Base-by-base conservation (phyloP, 2,113 vertebrate genomes). In the Pampusana beccarii region DNA sequence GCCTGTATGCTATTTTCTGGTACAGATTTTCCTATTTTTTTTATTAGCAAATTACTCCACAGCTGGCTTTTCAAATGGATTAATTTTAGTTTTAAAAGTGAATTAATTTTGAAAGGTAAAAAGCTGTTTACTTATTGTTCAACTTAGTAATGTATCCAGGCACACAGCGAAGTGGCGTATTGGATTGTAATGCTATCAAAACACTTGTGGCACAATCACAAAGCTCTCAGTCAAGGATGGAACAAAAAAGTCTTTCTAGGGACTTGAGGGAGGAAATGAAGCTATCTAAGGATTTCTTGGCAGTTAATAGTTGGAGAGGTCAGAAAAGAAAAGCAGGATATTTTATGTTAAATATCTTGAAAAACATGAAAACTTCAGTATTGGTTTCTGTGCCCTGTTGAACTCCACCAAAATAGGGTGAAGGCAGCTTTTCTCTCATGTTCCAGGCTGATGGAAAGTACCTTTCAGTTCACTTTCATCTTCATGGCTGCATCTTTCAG, bases 261-360 rank as follows among this genome's bases (percentile, higher is more conserved):
- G 42, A 57, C 19, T 48, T 64, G 23, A 72, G 31, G 42, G 29
- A 81, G 44, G 40, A 84, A 84, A 64, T 44, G 64, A 67, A 83
- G 28, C n/a, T 53, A 16, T 46, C 46, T 51, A 72, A 72, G 46
- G 44, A 51, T 90, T 93, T 75, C 29, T 64, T 75, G 40, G 40
- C 0, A 6, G 26, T 85, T 75, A 28, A 8, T 42, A 60, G 36
- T 18, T 80, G 46, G 53, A 83, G 57, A 60, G 17, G 31, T 88
- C 61, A 51, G 85, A 57, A 70, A 81, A 91, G 42, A 31, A 57
- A 38, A 61, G 4, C 25, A 16, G 60, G 29, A 8, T 44, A 36
- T 81, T 95, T 90, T 34, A 91, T 90, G 26, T 65, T 79, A 94
- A 87, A 71, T 88, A 26, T 50, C 34, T 83, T 97, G 93, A 96